Conservation (phyloP, 2,888 invertebrate genomes). For the Pycnomerus fuliginosus region DNA sequence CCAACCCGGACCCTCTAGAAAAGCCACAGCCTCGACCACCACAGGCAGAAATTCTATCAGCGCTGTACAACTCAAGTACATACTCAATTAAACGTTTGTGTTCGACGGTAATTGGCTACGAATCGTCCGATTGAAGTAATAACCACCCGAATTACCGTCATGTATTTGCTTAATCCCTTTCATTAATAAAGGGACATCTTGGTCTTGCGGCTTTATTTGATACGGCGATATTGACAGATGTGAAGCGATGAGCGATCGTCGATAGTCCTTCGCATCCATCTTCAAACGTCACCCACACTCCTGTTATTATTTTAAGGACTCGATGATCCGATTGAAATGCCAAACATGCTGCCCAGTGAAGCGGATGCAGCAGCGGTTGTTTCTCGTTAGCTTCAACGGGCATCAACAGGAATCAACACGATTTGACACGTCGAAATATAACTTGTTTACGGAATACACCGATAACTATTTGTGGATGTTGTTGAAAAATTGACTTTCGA, state of each 20-base stretch:
- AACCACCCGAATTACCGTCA: slow-evolving; percentile 4
- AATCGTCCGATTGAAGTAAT: too few species aligned
- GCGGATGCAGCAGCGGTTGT: background rate
- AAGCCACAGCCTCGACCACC: slow-evolving; percentile 13
- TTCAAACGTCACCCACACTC: background rate
- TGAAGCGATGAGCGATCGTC: background rate
- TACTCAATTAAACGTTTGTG: slow-evolving; percentile 18
- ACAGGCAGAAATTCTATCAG: slow-evolving; percentile 19
- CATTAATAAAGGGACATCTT: too few species aligned
- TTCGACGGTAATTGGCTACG: slow-evolving; percentile 5
- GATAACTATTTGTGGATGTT: too few species aligned
- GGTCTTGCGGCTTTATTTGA: too few species aligned
- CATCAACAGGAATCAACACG: too few species aligned
- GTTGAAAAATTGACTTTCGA: too few species aligned
- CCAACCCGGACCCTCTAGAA: slow-evolving; percentile 5
- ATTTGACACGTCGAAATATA: too few species aligned
- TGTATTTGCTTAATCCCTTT: background rate
- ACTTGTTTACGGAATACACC: too few species aligned
- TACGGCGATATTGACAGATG: too few species aligned
- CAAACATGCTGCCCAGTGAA: background rate
- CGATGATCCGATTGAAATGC: background rate
- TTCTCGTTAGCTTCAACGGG: background rate
- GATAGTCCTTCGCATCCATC: background rate
- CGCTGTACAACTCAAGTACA: slow-evolving; percentile 13
- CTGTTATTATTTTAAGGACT: slow-evolving; percentile 2